Evolutionary conservation across 53 echinoderm and acorn worm species (phyloP).

Genomic region (Mesocentrotus franciscanus): DNA sequence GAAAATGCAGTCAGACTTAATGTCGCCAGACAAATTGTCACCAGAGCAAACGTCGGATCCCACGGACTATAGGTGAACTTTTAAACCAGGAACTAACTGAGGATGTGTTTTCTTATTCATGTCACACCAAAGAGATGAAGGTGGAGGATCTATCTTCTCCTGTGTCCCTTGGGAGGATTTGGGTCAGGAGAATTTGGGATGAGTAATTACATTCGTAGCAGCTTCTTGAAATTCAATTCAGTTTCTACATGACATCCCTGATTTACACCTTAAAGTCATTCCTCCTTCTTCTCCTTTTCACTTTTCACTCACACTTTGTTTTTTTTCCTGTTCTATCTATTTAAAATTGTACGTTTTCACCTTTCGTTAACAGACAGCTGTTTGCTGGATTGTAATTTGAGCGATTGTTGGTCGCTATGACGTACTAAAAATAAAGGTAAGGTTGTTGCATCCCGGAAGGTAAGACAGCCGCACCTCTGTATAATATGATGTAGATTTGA

Average conservation of each 20-base stretch:
- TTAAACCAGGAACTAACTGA: not conserved
- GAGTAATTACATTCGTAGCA: slow-evolving; percentile 16
- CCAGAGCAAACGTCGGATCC: not conserved
- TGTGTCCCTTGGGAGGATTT: not conserved
- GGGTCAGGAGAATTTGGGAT: not conserved
- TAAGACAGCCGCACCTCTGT: no score
- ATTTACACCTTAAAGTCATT: slow-evolving; percentile 23
- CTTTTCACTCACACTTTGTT: not conserved
- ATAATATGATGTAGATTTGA: no score
- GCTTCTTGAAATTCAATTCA: slow-evolving; percentile 47
- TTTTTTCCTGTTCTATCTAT: not conserved
- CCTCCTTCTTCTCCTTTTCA: slow-evolving; percentile 3
- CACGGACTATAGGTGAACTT: not conserved
- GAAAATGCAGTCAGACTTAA: not conserved
- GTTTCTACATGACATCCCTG: not conserved
- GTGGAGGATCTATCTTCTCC: not conserved
- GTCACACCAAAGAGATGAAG: not conserved
- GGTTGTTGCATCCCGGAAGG: no score
- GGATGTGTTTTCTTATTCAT: not conserved
- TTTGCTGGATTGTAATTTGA: no score
- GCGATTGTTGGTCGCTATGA: no score
- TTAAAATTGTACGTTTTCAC: not conserved
- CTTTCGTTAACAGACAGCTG: not conserved
- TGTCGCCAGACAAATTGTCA: not conserved
- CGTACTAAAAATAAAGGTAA: no score